Base-by-base conservation (phyloP, 2,888 invertebrate species). In the Patella caerulea region DNA sequence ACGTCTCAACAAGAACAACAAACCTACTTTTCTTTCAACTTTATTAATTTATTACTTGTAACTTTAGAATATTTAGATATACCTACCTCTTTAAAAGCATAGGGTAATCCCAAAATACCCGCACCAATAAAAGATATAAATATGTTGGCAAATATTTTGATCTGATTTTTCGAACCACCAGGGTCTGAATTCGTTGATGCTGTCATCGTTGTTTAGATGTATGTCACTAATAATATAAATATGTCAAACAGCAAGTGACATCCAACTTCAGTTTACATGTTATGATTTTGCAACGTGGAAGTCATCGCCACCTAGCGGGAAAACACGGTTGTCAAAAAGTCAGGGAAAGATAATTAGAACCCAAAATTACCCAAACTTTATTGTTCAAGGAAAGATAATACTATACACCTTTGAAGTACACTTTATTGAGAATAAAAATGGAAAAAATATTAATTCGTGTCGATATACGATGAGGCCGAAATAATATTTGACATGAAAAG, bases 61-160 rank as follows among this genome's bases (percentile, higher is more conserved):
- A n/a, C n/a, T 24, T 24, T 24, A 24, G 24, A 24, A 24, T 24
- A 24, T 24, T 24, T 24, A 24, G 24, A 54, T 52, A 17, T 19
- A 78, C 86, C 84, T 79, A 92, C 92, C 90, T 92, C 91, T 85
- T 91, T 92, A 82, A 92, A 92, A 5, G 92, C 92, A 87, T 89
- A 92, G 5, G 92, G 92, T 53, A 92, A 84, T 11, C 92, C 92
- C 17, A 92, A 84, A 70, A 92, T 90, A 70, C 92, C 92, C 73
- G 92, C 92, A 34, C 92, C 92, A 77, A 92, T 92, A 80, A 92
- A 92, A 2, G 92, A 91, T 53, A 92, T 92, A 84, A 92, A 92
- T 74, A 92, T 91, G 80, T 92, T 92, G 70, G 92, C 92, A 65
- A 91, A 81, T n/a, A 92, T 91, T 81, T 90, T 91, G 45, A 89